A percentile compares a stretch with the other conserved stretches of the same genome.
Conservation (phyloP, 1,140 invertebrate species). For the Drosophila parabipectinata region DNA sequence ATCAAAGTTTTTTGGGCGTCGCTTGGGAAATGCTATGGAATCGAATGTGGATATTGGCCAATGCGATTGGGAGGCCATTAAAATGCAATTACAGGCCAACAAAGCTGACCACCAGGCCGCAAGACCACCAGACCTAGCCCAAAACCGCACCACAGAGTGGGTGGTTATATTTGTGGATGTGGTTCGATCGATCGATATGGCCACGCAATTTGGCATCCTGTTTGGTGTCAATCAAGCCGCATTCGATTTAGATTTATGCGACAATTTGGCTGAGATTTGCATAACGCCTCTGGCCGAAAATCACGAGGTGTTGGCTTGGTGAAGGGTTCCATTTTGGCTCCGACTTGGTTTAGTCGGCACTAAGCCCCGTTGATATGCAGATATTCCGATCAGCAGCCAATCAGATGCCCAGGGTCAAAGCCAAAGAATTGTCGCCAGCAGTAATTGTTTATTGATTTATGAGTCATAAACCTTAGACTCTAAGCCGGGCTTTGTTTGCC, state of each 20-base stretch:
- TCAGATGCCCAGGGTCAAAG: constrained; percentile 40
- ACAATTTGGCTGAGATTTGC: constrained; percentile 59
- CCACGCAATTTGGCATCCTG: constrained; percentile 71
- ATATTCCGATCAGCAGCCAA: constrained; percentile 33
- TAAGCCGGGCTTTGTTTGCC: constrained; percentile 36
- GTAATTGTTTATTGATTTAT: constrained; percentile 53
- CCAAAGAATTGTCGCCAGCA: constrained; percentile 43
- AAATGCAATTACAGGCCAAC: constrained; percentile 70
- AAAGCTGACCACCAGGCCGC: constrained; percentile 7
- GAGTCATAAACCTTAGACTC: constrained; percentile 45
- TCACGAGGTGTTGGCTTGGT: constrained; percentile 49
- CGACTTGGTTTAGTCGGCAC: constrained; percentile 6
- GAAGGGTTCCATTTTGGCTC: constrained; percentile 28
- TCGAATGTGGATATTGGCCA: constrained; percentile 22
- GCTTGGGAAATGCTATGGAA: constrained; percentile 34
- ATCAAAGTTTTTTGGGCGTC: constrained; percentile 49
- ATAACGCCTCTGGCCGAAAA: constrained; percentile 28
- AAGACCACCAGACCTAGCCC: constrained; percentile 9
- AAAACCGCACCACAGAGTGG: constrained; percentile 33
- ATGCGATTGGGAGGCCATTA: constrained; percentile 67
- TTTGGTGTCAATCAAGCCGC: constrained; percentile 62
- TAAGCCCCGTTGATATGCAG: constrained; percentile 46
- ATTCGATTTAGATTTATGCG: constrained; percentile 58
- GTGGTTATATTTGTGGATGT: constrained; percentile 29
- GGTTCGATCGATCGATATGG: constrained; percentile 33